Conservation (phyloP, 2,888 invertebrate genomes). For the Lithophane leautieri region DNA sequence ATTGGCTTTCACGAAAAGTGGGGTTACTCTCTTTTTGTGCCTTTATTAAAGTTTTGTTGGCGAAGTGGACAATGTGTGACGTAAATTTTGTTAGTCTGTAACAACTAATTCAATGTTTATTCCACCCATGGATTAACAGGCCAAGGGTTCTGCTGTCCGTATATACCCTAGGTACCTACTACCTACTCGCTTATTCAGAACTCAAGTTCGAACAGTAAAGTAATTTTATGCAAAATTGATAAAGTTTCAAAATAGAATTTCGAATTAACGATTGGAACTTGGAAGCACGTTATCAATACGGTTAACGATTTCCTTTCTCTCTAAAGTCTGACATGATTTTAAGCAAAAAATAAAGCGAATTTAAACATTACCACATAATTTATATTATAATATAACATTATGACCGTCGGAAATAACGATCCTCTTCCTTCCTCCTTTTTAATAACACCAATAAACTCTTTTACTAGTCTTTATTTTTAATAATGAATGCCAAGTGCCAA, state of each 20-base stretch:
- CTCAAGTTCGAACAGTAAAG: not conserved
- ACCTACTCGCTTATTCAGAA: not conserved
- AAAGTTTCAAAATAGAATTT: not conserved
- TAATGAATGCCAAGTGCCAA: conserved; percentile 43
- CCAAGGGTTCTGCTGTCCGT: not conserved
- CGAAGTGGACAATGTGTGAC: not conserved
- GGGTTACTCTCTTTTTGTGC: conserved; percentile 8
- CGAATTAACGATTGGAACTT: conserved; percentile 3
- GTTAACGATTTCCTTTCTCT: conserved; percentile 52
- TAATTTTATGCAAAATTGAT: not conserved
- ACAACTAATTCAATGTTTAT: not conserved
- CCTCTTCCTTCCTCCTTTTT: conserved; percentile 64
- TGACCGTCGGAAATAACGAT: conserved; percentile 59
- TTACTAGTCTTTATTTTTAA: conserved; percentile 55
- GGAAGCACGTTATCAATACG: conserved; percentile 7
- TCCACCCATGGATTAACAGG: not conserved
- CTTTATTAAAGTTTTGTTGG: conserved; percentile 1
- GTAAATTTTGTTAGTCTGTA: not conserved
- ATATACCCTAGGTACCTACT: not conserved
- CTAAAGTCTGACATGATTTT: conserved; percentile 25
- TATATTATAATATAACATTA: conserved; percentile 50
- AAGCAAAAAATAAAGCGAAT: conserved; percentile 34
- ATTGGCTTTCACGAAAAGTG: conserved; percentile 65
- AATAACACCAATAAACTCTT: conserved; percentile 58
- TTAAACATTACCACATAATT: conserved; percentile 49